These are phyloP conservation scores for Drosophila triauraria DNA, from an alignment of 1,140 invertebrate species.

Conservation along the genomic window DNA sequence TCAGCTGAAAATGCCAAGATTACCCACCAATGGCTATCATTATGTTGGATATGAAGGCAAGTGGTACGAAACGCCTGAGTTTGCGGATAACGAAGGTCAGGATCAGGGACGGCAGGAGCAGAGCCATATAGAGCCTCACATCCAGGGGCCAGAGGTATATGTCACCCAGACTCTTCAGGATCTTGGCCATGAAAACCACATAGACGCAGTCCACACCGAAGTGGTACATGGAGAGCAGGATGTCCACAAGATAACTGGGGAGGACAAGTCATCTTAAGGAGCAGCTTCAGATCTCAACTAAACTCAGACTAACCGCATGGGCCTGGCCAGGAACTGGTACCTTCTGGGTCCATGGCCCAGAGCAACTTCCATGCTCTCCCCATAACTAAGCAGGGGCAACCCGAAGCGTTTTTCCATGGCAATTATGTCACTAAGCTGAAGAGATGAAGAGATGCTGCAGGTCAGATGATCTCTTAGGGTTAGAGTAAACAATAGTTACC, in stretches of 20 bases:
- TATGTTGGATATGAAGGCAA: conserved; percentile 43
- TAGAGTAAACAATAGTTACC: conserved; percentile 23
- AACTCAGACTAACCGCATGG: conserved; percentile 32
- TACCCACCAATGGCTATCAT: conserved; percentile 34
- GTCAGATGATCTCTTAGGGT: neutral
- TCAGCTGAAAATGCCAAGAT: too few relatives aligned
- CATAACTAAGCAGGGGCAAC: conserved; percentile 34
- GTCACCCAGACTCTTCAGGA: conserved; percentile 51
- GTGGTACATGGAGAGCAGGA: conserved; percentile 47
- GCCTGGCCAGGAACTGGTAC: conserved; percentile 30
- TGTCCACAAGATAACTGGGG: conserved; percentile 45
- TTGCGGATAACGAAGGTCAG: conserved; percentile 44
- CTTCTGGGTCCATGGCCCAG: conserved; percentile 34
- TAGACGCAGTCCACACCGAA: conserved; percentile 66
- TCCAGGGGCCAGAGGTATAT: conserved; percentile 45
- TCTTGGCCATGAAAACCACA: conserved; percentile 59
- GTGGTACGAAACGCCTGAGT: conserved; percentile 45
- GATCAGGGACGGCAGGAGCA: conserved; percentile 45
- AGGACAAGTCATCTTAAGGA: rapidly evolving
- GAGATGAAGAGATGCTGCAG: too few relatives aligned
- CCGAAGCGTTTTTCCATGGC: conserved; percentile 11
- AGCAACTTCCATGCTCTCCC: conserved; percentile 52
- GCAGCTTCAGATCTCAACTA: neutral
- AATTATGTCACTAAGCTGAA: conserved; percentile 39
- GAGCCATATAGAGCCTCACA: conserved; percentile 57